These are phyloP conservation scores for Euura saliciscinereae DNA, from an alignment of 1,140 invertebrate species.

Conservation along the genomic window DNA sequence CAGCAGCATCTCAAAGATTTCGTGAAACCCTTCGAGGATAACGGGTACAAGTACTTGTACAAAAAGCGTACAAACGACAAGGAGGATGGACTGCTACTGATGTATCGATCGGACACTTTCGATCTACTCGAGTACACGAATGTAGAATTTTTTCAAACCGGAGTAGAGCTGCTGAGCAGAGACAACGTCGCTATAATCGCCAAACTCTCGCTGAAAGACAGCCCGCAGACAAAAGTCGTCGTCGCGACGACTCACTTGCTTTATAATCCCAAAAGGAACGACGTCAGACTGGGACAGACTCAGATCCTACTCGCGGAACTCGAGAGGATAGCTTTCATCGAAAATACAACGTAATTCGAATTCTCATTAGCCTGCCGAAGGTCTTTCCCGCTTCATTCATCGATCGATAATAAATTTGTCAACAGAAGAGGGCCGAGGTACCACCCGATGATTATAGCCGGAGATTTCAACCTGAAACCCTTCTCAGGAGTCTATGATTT, in stretches of 20 bases:
- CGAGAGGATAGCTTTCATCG: constrained; percentile 73
- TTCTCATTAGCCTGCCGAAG: not conserved
- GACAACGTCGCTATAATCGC: constrained; percentile 88
- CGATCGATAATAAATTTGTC: constrained; percentile 11
- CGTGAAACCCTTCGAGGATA: constrained; percentile 61
- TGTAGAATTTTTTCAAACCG: constrained; percentile 64
- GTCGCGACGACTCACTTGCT: constrained; percentile 94
- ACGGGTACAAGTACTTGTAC: constrained; percentile 53
- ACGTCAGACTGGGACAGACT: constrained; percentile 87
- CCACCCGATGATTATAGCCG: constrained; percentile 82
- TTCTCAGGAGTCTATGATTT: constrained; percentile 75
- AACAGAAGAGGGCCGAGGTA: constrained; percentile 56
- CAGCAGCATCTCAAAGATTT: constrained; percentile 72
- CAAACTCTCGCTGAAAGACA: constrained; percentile 67
- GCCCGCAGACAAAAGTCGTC: constrained; percentile 64
- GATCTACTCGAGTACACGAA: constrained; percentile 47
- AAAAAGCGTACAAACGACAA: constrained; percentile 58
- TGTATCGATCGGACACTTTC: constrained; percentile 47
- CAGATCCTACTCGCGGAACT: constrained; percentile 83
- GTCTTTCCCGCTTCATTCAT: not conserved
- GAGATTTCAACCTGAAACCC: constrained; percentile 88
- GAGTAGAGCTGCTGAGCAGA: constrained; percentile 70
- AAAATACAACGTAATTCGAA: constrained; percentile 41
- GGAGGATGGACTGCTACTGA: constrained; percentile 47
- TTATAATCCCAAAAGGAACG: constrained; percentile 87